Base-by-base conservation (phyloP, 2,797 vertebrate genomes). In the Myotis planiceps region DNA sequence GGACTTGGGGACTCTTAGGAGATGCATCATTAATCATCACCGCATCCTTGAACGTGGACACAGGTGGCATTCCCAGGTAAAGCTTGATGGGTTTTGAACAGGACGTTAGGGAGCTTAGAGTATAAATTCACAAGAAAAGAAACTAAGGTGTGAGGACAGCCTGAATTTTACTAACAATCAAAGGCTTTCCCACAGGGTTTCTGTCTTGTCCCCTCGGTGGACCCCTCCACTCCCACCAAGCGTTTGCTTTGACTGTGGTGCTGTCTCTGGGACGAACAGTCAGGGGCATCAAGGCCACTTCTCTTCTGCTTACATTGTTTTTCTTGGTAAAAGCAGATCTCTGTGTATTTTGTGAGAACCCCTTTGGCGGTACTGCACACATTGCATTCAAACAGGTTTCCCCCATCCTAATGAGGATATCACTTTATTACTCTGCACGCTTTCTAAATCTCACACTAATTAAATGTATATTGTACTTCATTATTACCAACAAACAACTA, bases 371-470 rank as follows among this genome's bases (percentile, higher is more conserved):
- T 23, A 76, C 75, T 32, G 60, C 53, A 60, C 68, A 94, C 81
- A 96, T 74, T 4, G 34, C 88, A 87, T 92, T 93, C 92, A 93
- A 83, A 92, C 71, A 88, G 71, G 37, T 84, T 91, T 95, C 86
- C 63, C 60, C 80, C 80, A 65, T 74, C 75, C 47, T 92, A 92
- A 96, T 97, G 96, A 93, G 92, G 83, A 95, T 92, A 95, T 88
- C 95, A 81, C 92, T 97, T 97, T 94, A 96, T 95, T 93, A 93
- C 78, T 53, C 34, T 72, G 74, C 76, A 88, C 63, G 95, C 93
- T 97, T 95, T 90, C 92, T 96, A 95, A 97, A 96, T 96, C 88
- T 85, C 92, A 88, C 39, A 47, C 95, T 96, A 97, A 97, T 97
- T 97, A 94, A 96, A 89, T 90, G 19, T 96, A 90, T 95, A 93